Base-by-base conservation (phyloP, 2,797 vertebrate species). In the Chelon labrosus region DNA sequence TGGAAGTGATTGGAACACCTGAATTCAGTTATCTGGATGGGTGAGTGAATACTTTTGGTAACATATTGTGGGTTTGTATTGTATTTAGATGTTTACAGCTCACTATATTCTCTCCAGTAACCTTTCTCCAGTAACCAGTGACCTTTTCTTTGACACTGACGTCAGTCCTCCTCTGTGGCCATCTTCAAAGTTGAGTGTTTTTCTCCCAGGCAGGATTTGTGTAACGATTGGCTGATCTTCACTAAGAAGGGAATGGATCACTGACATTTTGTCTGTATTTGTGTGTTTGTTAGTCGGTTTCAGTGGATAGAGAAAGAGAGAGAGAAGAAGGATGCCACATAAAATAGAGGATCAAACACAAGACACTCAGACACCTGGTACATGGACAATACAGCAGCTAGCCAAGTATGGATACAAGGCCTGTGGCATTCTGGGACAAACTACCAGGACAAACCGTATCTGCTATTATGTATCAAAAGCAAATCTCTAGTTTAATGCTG, bases 91-190 rank as follows among this genome's bases (percentile, higher is more conserved):
- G 42, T 11, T 27, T 3, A 0, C 7, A 10, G 50, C 37, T 39
- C 17, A 70, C 31, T 27, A 10, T 56, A 74, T 39, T 70, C 42
- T 61, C 51, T 35, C 8, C 19, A 39, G 41, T 59, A 62, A 69
- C 69, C 41, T 77, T 67, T 73, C 25, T 71, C 5, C 42, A 35
- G 42, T 44, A 8, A 20, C 47, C 41, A 55, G 16, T 72, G 68
- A 77, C 75, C 42, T 78, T 86, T 80, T 47, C 71, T 75, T 77
- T 85, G 64, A 83, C 52, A 10, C 39, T 69, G 9, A 73, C 63
- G 64, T 77, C 65, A 77, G 66, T 57, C 50, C 10, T 14, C 44
- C 35, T 75, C 31, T 69, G 19, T 20, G 1, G 25, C 50, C 35
- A 52, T 56, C 53, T 70, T 73, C 67, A 80, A 19, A 70, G 20